phyloP scores from a whole-genome alignment of 2,888 invertebrate genomes.

The Crocallis elinguaria region DNA sequence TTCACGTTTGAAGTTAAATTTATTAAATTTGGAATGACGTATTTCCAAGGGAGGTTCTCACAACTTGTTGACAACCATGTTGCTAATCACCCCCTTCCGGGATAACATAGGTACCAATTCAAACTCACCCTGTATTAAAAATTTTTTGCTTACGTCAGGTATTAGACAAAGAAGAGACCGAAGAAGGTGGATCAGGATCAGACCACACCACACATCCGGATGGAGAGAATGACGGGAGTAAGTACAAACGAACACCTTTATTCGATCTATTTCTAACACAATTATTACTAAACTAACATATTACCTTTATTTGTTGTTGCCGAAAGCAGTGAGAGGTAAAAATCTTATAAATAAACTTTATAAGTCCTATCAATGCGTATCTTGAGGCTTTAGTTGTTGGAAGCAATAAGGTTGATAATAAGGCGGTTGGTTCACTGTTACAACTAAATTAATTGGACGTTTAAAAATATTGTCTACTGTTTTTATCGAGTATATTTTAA shows the following conservation, averaged over 20 bases:
- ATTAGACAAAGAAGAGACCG: conserved; percentile 81
- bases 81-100: no score
- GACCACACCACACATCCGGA: conserved; percentile 76
- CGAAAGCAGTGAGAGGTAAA: conserved; percentile 21
- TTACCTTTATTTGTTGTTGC: conserved; percentile 9
- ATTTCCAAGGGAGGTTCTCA: no score
- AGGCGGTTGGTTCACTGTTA: no score
- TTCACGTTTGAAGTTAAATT: no score
- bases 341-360: not conserved
- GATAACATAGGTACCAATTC: no score
- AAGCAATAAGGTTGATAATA: conserved; percentile 17
- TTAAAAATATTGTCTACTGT: no score
- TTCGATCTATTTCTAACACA: not conserved
- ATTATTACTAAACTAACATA: not conserved
- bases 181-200: conserved; percentile 74
- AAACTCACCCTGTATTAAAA: no score
- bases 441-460: no score
- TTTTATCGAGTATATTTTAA: no score
- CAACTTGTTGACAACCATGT: no score
- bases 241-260: conserved; percentile 30
- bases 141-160: conserved; percentile 53
- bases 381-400: conserved; percentile 12
- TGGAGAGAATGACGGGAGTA: conserved; percentile 76
- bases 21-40: no score
- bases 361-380: conserved; percentile 1